Base-by-base conservation (phyloP, 2,888 invertebrate species). In the Selenia dentaria region DNA sequence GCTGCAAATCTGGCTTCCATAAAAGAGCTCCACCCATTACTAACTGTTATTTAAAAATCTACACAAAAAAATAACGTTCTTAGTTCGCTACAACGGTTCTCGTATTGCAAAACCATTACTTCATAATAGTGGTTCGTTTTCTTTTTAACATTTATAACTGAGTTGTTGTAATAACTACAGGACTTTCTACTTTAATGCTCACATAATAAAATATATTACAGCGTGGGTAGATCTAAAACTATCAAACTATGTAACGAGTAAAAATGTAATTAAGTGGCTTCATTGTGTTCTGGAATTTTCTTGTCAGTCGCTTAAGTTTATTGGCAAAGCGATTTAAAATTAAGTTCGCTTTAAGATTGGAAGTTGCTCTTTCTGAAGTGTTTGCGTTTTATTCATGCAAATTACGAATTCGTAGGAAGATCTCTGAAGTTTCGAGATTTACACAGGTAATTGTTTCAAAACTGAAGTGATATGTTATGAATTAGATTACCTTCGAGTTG, bases 51-150 rank as follows among this genome's bases (percentile, higher is more conserved):
- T n/a, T n/a, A n/a, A n/a, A n/a, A n/a, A n/a, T n/a, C n/a, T n/a
- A n/a, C n/a, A n/a, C n/a, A 16, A 16, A 16, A 4, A 31, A 4
- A 44, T 10, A 31, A 31, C 6, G 6, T 1, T 1, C 8, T 22
- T 60, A 57, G 63, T 61, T 55, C 43, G 34, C 44, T 47, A 58
- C 56, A 61, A 62, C 49, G 46, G 49, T 57, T 58, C 39, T 28
- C 47, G 37, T 54, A 60, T 51, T 57, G 59, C 47, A 54, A 46
- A 49, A 55, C 47, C 52, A 53, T 48, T 64, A 62, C 61, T 69
- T 67, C 62, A 60, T 59, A 64, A 70, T 62, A 53, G 57, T 40
- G 52, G 45, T 47, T 54, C 58, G 68, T 67, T 60, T 58, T 47
- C 44, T 42, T 42, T 53, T 54, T 58, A 55, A 42, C 42, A 25